Conservation (phyloP, 2,113 vertebrate species). For the Burhinus oedicnemus region DNA sequence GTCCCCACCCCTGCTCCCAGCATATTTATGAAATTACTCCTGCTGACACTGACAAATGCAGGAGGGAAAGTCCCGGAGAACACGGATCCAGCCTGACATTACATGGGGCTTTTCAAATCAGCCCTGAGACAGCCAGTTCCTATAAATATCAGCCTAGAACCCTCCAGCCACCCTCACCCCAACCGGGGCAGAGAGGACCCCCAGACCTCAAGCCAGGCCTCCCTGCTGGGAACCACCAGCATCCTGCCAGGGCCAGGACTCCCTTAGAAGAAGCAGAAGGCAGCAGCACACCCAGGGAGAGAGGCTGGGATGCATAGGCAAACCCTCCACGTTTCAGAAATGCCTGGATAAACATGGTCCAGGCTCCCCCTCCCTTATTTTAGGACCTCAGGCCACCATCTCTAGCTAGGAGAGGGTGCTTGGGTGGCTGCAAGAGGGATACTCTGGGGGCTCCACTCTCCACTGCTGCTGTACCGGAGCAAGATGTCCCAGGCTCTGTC, state of each 20-base stretch:
- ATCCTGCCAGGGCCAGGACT: too few species aligned
- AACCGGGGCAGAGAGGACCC: not conserved
- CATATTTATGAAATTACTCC: constrained; percentile 68
- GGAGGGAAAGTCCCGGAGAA: not conserved
- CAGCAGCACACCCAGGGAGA: not conserved
- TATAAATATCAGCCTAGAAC: not conserved
- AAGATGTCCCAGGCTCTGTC: not conserved
- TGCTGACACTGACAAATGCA: constrained; percentile 69
- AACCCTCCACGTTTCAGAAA: rapidly evolving
- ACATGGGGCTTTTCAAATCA: not conserved
- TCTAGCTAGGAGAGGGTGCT: not conserved
- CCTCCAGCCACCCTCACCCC: not conserved
- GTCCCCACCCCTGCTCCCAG: constrained; percentile 67
- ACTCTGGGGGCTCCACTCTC: not conserved
- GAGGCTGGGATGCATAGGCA: not conserved
- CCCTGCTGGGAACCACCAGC: not conserved
- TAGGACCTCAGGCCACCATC: not conserved
- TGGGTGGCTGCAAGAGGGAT: not conserved
- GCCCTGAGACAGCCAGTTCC: not conserved
- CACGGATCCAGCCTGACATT: not conserved
- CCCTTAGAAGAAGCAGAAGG: not conserved
- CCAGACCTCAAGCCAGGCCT: not conserved
- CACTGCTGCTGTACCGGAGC: not conserved
- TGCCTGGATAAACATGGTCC: rapidly evolving
- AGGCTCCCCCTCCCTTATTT: not conserved